Evolutionary conservation across 2,888 invertebrate species (phyloP).

Genomic region (Antitype chi): DNA sequence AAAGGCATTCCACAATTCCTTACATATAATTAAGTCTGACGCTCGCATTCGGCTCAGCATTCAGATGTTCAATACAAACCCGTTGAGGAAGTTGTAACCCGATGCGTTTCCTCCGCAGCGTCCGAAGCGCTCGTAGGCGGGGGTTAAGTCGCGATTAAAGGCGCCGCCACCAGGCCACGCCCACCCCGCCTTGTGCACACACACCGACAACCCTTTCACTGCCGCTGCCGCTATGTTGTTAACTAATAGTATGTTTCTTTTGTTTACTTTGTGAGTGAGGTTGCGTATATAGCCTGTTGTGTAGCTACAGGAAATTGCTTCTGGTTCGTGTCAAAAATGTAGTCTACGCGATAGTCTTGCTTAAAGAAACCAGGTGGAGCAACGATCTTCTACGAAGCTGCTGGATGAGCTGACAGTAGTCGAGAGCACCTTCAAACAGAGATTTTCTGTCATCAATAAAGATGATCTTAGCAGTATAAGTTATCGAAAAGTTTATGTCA

Average conservation of each 20-base stretch:
- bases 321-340: constrained; percentile 41
- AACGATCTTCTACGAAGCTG: too few species aligned
- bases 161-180: constrained; percentile 65
- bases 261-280: constrained; percentile 69
- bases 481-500: too few species aligned
- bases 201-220: constrained; percentile 64
- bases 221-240: constrained; percentile 49
- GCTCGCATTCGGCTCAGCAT: constrained; percentile 59
- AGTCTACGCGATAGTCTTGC: not conserved
- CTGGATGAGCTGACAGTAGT: too few species aligned
- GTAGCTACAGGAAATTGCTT: constrained; percentile 49
- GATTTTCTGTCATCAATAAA: too few species aligned
- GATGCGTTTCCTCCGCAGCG: constrained; percentile 70
- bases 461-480: too few species aligned
- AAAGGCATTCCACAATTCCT: constrained; percentile 54
- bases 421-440: too few species aligned
- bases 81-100: constrained; percentile 72
- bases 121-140: constrained; percentile 67
- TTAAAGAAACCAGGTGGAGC: not conserved
- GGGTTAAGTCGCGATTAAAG: constrained; percentile 64
- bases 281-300: constrained; percentile 56
- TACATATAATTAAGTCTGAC: constrained; percentile 63
- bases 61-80: constrained; percentile 44
- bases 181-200: constrained; percentile 54
- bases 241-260: constrained; percentile 53